Conservation (phyloP, 1,140 invertebrate genomes). For the Gyrodactylus salaris region DNA sequence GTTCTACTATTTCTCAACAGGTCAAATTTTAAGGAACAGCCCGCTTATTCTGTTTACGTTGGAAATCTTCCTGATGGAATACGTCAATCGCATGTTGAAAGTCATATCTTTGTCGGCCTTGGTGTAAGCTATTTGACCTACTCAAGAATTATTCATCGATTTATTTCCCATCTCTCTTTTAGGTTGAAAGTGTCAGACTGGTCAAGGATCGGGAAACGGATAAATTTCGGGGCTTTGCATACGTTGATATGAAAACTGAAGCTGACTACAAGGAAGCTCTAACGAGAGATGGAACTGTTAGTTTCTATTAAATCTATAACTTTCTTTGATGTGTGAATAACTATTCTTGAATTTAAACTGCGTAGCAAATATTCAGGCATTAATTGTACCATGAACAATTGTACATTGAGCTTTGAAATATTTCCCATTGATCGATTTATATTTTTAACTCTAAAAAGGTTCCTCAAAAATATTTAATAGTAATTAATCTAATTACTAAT, state of each 20-base stretch:
- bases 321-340: too few relatives aligned
- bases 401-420: too few relatives aligned
- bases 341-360: too few relatives aligned
- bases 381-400: too few relatives aligned
- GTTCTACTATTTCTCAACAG: not conserved
- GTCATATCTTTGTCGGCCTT: not conserved
- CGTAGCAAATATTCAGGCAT: too few relatives aligned
- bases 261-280: not conserved
- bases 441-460: too few relatives aligned
- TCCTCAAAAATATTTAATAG: too few relatives aligned
- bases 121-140: not conserved
- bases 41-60: not conserved
- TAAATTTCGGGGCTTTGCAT: not conserved
- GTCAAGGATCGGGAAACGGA: not conserved
- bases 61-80: not conserved
- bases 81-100: not conserved
- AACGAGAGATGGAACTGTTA: not conserved
- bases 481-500: too few relatives aligned
- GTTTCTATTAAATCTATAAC: too few relatives aligned
- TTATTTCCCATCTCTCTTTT: not conserved
- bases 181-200: not conserved
- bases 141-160: not conserved
- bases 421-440: too few relatives aligned
- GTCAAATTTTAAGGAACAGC: not conserved
- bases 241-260: not conserved